Percentiles rank a stretch among this genome's conserved stretches.
Evolutionary conservation across 2,113 vertebrate genomes (phyloP).

Genomic region (Leptobrachium ailaonicum): DNA sequence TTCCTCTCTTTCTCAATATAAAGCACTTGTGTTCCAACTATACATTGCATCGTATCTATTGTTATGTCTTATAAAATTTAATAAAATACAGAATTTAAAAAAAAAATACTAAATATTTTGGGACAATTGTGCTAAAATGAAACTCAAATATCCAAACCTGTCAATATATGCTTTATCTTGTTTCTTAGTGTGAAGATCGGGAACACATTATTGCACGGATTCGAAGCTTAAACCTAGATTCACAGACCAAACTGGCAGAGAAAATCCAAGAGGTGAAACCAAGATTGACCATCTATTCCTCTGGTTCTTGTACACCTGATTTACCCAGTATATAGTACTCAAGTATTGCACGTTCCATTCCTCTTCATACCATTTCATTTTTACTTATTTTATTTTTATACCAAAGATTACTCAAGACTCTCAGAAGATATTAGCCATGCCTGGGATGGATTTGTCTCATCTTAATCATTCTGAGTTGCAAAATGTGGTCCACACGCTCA

Average conservation of each 20-base stretch:
- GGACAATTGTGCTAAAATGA: no score
- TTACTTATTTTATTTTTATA: neutral
- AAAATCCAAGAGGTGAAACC: constrained; percentile 81
- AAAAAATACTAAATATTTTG: no score
- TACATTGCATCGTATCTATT: no score
- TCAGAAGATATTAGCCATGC: constrained; percentile 28
- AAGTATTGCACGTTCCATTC: no score
- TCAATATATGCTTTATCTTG: neutral
- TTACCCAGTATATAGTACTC: no score
- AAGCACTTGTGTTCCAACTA: no score
- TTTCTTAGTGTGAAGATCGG: constrained; percentile 78
- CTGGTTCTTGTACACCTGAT: neutral
- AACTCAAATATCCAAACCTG: no score
- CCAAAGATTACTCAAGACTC: constrained; percentile 40
- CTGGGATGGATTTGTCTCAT: constrained; percentile 20
- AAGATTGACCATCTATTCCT: neutral
- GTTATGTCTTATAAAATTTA: no score
- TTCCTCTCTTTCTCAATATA: no score
- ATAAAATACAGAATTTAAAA: no score
- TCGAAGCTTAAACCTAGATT: constrained; percentile 76
- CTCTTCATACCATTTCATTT: neutral
- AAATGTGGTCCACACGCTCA: constrained; percentile 15
- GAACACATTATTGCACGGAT: constrained; percentile 85
- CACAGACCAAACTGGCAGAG: constrained; percentile 75
- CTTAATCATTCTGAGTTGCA: constrained; percentile 27